Evolutionary conservation across 2,113 vertebrate genomes (phyloP), one percentile per base, ranked within the genome.

Genomic region (Poecile atricapillus): DNA sequence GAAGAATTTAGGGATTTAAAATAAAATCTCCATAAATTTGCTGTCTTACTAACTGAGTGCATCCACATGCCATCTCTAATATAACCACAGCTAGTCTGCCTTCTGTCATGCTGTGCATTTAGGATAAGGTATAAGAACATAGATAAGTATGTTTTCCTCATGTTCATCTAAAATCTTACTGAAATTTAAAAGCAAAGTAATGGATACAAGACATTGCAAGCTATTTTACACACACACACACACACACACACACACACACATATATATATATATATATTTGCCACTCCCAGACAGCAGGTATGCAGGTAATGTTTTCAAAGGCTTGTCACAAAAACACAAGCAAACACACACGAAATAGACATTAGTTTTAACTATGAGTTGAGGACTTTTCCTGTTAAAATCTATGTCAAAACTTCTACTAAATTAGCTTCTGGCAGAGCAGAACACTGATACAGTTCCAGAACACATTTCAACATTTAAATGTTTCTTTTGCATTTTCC

Each of bases 221-320:
- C 3, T 87, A 30, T 70, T 77, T 62, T 41, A 11, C 7, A 23
- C 3, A 13, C 13, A 21, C 8, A 16, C 16, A 25, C 15, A 25
- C 4, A 11, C 10, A 35, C 9, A 37, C 6, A 39, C n/a, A n/a
- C 37, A 11, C 7, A 15, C 1, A 12, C 3, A 18, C 4, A 15
- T 1, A 22, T 2, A 8, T 5, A 9, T 9, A 11, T 8, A 4
- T 8, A 7, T 15, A 7, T n/a, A 11, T 33, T 5, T 28, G 2
- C 28, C 7, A 2, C 13, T 22, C 7, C 33, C 23, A 46, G 78
- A 28, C 23, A 74, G 18, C 13, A 84, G 33, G 24, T 44, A 46
- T 12, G 21, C 17, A 84, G 43, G 23, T n/a, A 47, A 28, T 20
- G 6, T 70, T 77, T 74, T 65, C 83, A 58, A 55, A 55, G 27